These are phyloP conservation scores for Ia io DNA, from an alignment of 2,113 vertebrate genomes.

Conservation along the genomic window DNA sequence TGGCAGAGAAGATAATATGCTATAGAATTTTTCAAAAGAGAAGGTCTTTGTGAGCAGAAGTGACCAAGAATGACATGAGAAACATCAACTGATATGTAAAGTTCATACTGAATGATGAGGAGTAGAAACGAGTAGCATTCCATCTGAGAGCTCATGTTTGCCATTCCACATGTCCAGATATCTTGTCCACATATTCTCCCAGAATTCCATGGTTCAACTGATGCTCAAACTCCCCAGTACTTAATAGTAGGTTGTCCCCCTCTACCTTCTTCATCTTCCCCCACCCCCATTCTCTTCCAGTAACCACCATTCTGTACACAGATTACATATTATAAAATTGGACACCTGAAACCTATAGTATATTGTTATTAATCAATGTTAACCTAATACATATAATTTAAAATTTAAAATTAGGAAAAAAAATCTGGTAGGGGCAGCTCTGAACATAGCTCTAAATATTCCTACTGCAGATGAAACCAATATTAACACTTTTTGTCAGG, in stretches of 20 bases:
- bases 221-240: not conserved
- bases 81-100: not conserved
- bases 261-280: not conserved
- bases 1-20: not conserved
- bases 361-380: not conserved
- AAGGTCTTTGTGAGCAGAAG: not conserved
- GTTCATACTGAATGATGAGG: not conserved
- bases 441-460: not conserved
- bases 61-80: not conserved
- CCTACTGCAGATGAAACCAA: not conserved
- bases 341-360: not conserved
- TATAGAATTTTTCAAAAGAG: not conserved
- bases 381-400: not conserved
- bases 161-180: not conserved
- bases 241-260: not conserved
- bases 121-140: not conserved
- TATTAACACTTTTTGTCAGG: not conserved
- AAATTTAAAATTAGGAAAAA: not conserved
- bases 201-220: not conserved
- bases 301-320: not conserved
- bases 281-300: not conserved
- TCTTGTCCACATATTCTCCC: not conserved
- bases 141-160: not conserved
- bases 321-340: too few relatives aligned
- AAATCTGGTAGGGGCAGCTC: not conserved